These are phyloP conservation scores for Gymnothorax reevesii DNA, from an alignment of 2,797 vertebrate genomes.

Conservation along the genomic window DNA sequence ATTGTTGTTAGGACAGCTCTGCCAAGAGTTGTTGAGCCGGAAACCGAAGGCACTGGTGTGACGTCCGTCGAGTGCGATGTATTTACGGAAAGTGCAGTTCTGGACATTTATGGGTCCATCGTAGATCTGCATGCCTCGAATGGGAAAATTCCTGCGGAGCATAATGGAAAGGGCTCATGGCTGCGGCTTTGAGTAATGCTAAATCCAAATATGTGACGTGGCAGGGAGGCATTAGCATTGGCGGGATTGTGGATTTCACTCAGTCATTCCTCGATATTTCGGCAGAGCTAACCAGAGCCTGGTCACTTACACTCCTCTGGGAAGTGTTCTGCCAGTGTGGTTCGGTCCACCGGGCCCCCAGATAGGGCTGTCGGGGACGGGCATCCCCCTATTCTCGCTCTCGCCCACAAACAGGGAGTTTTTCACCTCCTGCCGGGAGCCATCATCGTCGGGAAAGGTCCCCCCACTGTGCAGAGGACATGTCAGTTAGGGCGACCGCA, in stretches of 20 bases:
- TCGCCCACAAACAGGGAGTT: conserved; percentile 96
- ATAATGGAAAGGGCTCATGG: neutral
- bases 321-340: conserved; percentile 82
- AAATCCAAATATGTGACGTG: neutral
- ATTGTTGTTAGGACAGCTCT: conserved; percentile 97
- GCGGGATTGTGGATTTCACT: neutral
- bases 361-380: conserved; percentile 70
- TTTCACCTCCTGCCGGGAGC: conserved; percentile 92
- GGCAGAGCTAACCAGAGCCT: no score
- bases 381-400: conserved; percentile 86
- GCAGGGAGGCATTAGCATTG: neutral
- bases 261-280: neutral
- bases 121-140: conserved; percentile 93
- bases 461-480: conserved; percentile 77
- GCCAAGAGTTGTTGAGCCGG: conserved; percentile 96
- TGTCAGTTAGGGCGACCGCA: neutral
- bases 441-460: conserved; percentile 93
- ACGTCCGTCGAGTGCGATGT: conserved; percentile 82
- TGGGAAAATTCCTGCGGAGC: conserved; percentile 84
- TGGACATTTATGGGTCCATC: conserved; percentile 92
- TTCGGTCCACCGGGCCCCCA: conserved; percentile 90
- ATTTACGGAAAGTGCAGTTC: conserved; percentile 96
- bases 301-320: conserved; percentile 83
- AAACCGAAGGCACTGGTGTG: conserved; percentile 95
- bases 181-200: neutral